These are phyloP conservation scores for Acyrthosiphon pisum DNA, from an alignment of 1,140 invertebrate species.

Conservation along the genomic window DNA sequence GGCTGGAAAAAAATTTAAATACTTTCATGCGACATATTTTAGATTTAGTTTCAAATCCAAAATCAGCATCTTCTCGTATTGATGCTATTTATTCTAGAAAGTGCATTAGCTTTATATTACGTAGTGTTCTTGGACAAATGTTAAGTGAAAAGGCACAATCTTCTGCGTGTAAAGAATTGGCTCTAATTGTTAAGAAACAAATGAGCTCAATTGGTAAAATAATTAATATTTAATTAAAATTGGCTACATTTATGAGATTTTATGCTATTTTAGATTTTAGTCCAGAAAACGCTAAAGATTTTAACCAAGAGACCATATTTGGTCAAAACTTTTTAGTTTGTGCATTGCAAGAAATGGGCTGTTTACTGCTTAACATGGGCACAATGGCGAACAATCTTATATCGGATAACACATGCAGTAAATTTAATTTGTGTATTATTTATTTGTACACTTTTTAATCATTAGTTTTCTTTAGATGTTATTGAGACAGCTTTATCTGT, in stretches of 20 bases:
- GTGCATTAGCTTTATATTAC: slow-evolving; percentile 95
- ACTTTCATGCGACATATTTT: slow-evolving; percentile 87
- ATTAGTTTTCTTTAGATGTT: slow-evolving; percentile 60
- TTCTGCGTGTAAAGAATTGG: slow-evolving; percentile 92
- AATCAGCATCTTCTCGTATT: slow-evolving; percentile 92
- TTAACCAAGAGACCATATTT: slow-evolving; percentile 87
- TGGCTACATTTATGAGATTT: not conserved
- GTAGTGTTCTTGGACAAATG: slow-evolving; percentile 89
- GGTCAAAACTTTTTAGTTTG: slow-evolving; percentile 94
- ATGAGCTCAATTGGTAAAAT: slow-evolving; percentile 85
- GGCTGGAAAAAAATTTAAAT: slow-evolving; percentile 92
- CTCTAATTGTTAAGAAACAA: slow-evolving; percentile 89
- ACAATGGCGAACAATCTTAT: slow-evolving; percentile 90
- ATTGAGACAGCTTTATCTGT: slow-evolving; percentile 78
- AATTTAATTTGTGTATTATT: slow-evolving; percentile 60
- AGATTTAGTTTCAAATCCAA: slow-evolving; percentile 86
- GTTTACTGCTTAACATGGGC: slow-evolving; percentile 83
- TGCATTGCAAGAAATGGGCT: slow-evolving; percentile 90
- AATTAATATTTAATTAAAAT: slow-evolving; percentile 28
- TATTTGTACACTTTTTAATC: not conserved
- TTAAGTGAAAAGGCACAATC: slow-evolving; percentile 96
- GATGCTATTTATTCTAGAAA: slow-evolving; percentile 98
- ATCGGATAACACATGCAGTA: slow-evolving; percentile 83
- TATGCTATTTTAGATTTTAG: slow-evolving; percentile 73
- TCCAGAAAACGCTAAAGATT: slow-evolving; percentile 88